These are phyloP conservation scores for Trachelus troglodyta DNA, from an alignment of 2,888 invertebrate species.

Conservation along the genomic window DNA sequence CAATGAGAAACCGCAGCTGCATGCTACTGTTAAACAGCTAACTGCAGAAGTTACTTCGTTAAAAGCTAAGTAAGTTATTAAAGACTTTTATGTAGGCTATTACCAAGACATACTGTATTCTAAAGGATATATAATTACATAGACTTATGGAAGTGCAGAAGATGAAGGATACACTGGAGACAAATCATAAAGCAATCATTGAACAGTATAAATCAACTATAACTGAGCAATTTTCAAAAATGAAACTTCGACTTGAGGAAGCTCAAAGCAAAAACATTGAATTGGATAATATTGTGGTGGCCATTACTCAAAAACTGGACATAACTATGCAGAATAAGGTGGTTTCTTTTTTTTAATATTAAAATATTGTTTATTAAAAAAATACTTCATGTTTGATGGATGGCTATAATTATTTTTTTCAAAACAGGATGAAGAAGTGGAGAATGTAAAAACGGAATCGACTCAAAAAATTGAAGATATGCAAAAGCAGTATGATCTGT, in stretches of 20 bases:
- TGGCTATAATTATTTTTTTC: not conserved
- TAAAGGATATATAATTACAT: not conserved
- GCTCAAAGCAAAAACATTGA: slow-evolving; percentile 34
- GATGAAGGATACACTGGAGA: slow-evolving; percentile 37
- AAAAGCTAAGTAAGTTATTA: slow-evolving; percentile 36
- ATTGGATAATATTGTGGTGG: slow-evolving; percentile 38
- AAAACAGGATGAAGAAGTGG: slow-evolving; percentile 35
- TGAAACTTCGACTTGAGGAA: slow-evolving; percentile 40
- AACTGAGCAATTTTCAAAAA: slow-evolving; percentile 32
- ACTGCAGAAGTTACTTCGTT: slow-evolving; percentile 32
- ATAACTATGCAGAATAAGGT: slow-evolving; percentile 46
- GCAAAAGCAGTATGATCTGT: slow-evolving; percentile 37
- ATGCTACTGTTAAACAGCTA: slow-evolving; percentile 31
- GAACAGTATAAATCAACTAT: slow-evolving; percentile 41
- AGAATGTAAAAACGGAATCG: slow-evolving; percentile 35
- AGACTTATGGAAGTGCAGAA: slow-evolving; percentile 45
- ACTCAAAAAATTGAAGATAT: slow-evolving; percentile 36
- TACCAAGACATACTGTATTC: not conserved
- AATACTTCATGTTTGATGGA: not conserved
- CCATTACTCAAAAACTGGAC: slow-evolving; percentile 41
- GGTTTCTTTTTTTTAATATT: not conserved
- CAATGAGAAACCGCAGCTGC: slow-evolving; percentile 24
- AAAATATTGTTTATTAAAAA: not conserved
- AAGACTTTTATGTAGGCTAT: not conserved
- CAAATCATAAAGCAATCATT: slow-evolving; percentile 38